Evolutionary conservation across 2,113 vertebrate genomes (phyloP).

Genomic region (Cololabis saira): DNA sequence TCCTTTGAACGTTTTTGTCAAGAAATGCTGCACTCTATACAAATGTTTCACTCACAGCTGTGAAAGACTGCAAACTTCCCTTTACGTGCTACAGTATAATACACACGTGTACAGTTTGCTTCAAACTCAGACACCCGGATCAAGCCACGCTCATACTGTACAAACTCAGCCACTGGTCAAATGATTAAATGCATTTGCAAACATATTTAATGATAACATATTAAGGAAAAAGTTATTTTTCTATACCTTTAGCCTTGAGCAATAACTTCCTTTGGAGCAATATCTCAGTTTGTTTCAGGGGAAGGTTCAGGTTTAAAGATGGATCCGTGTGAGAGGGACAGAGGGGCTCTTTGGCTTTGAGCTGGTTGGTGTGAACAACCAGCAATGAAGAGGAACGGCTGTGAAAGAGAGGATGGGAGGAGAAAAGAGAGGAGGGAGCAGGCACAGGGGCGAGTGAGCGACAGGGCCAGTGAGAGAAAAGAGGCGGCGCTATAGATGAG

Average conservation of each 20-base stretch:
- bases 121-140: not conserved
- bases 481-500: conserved; percentile 61
- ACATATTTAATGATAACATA: conserved; percentile 16
- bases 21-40: not conserved
- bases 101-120: conserved; percentile 51
- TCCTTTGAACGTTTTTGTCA: not conserved
- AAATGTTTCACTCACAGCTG: not conserved
- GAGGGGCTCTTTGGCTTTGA: conserved; percentile 57
- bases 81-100: not conserved
- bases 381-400: conserved; percentile 49
- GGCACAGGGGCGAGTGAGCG: conserved; percentile 27
- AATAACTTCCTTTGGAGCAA: conserved; percentile 45
- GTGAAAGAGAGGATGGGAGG: conserved; percentile 42
- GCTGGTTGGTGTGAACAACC: conserved; percentile 44
- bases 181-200: conserved; percentile 23
- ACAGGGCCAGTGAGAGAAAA: conserved; percentile 65
- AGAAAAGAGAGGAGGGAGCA: conserved; percentile 44
- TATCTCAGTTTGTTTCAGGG: conserved; percentile 17
- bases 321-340: conserved; percentile 18
- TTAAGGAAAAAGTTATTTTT: conserved; percentile 15
- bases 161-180: conserved; percentile 13
- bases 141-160: conserved; percentile 16
- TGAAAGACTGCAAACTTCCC: conserved; percentile 35
- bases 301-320: conserved; percentile 42
- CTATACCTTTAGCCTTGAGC: conserved; percentile 63